phyloP scores from a whole-genome alignment of 2,888 invertebrate genomes.

The Auanema freiburgensis region DNA sequence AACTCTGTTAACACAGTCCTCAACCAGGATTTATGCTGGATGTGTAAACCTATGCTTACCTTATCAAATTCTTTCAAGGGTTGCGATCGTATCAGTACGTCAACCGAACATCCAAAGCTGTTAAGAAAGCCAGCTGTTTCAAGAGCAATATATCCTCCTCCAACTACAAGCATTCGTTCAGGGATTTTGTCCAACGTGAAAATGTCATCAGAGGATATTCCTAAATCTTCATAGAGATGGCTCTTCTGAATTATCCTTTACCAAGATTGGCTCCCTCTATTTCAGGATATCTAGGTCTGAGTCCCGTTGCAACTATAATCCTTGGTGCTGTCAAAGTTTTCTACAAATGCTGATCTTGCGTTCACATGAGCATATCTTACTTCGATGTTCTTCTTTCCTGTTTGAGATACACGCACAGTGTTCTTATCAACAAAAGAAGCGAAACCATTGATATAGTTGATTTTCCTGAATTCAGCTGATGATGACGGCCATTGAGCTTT shows the following conservation, averaged over 20 bases:
- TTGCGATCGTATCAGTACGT: slow-evolving; percentile 69
- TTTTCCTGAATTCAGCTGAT: neutral
- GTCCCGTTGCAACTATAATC: slow-evolving; percentile 69
- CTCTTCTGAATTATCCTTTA: too few relatives aligned
- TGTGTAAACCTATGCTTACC: slow-evolving; percentile 38
- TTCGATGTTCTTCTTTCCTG: slow-evolving; percentile 29
- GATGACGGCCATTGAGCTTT: neutral
- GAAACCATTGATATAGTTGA: slow-evolving; percentile 66
- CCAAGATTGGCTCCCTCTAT: slow-evolving; percentile 66
- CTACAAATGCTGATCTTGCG: slow-evolving; percentile 11
- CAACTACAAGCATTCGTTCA: slow-evolving; percentile 70
- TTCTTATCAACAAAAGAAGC: slow-evolving; percentile 67
- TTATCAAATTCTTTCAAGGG: slow-evolving; percentile 71
- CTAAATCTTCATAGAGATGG: slow-evolving; percentile 20
- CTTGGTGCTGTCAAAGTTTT: slow-evolving; percentile 65
- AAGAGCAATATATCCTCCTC: slow-evolving; percentile 71
- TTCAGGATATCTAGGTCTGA: slow-evolving; percentile 68
- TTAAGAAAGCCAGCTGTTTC: slow-evolving; percentile 71
- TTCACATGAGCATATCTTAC: slow-evolving; percentile 1
- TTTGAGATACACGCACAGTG: slow-evolving; percentile 65
- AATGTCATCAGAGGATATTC: slow-evolving; percentile 71
- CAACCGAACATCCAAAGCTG: slow-evolving; percentile 66
- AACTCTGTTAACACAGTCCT: slow-evolving; percentile 68
- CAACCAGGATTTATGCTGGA: neutral
- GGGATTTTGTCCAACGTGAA: slow-evolving; percentile 67